Evolutionary conservation across 2,888 invertebrate species (phyloP).

Genomic region (Pecten maximus): DNA sequence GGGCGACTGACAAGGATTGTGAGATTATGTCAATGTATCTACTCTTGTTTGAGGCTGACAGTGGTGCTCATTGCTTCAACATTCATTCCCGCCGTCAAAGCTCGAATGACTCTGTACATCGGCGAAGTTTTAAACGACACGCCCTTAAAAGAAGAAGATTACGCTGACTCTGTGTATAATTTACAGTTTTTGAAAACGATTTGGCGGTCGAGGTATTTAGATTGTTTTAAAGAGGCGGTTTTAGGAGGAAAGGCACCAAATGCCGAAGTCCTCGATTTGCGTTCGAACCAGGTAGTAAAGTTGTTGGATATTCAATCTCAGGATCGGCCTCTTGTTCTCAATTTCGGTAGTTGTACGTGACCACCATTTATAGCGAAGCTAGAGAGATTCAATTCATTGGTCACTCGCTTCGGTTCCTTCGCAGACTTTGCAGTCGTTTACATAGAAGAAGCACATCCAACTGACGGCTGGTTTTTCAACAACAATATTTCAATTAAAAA

Average conservation of each 20-base stretch:
- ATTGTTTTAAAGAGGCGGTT: constrained; percentile 51
- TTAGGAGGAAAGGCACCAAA: constrained; percentile 59
- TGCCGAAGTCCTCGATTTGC: constrained; percentile 55
- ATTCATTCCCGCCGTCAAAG: constrained; percentile 37
- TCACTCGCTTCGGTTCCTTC: constrained; percentile 63
- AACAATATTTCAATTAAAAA: constrained; percentile 67
- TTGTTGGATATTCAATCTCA: constrained; percentile 62
- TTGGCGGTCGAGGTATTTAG: constrained; percentile 42
- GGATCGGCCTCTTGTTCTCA: constrained; percentile 74
- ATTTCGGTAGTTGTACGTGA: constrained; percentile 80
- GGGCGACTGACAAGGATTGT: constrained; percentile 30
- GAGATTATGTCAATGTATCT: neutral
- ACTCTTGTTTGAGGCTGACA: neutral
- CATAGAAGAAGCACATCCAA: constrained; percentile 77
- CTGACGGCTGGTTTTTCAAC: constrained; percentile 75
- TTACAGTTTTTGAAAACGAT: constrained; percentile 40
- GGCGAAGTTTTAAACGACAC: constrained; percentile 31
- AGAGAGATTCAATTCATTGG: constrained; percentile 67
- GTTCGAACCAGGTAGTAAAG: constrained; percentile 1
- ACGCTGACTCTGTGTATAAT: constrained; percentile 42
- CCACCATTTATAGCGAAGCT: constrained; percentile 76
- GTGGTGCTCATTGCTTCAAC: neutral
- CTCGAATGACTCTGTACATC: neutral
- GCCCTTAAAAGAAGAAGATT: constrained; percentile 48
- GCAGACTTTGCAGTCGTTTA: constrained; percentile 77